Percentiles rank a stretch among this genome's conserved stretches.
These are phyloP conservation scores for Brachypalpus laphriformis DNA, from an alignment of 2,888 invertebrate genomes.

Conservation along the genomic window DNA sequence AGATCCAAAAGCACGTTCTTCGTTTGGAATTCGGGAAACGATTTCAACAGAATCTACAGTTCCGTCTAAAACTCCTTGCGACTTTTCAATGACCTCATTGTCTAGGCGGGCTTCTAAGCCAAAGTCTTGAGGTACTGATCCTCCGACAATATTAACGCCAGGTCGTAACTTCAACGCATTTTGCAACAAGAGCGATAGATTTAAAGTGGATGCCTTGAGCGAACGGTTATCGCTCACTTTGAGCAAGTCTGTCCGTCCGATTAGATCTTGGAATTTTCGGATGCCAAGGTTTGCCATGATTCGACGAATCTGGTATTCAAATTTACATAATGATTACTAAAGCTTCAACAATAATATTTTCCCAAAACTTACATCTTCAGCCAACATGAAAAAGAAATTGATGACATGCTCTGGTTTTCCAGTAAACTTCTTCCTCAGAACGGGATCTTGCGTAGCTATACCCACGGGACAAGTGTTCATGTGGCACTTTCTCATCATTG, in stretches of 20 bases:
- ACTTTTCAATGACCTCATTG: conserved; percentile 90
- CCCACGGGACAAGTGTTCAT: conserved; percentile 99
- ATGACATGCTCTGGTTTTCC: conserved; percentile 99
- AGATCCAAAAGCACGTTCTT: conserved; percentile 95
- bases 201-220: conserved; percentile 92
- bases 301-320: conserved; percentile 87
- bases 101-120: conserved; percentile 93
- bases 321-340: not conserved
- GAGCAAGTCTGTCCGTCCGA: conserved; percentile 95
- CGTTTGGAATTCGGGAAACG: conserved; percentile 92
- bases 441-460: conserved; percentile 98
- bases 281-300: conserved; percentile 97
- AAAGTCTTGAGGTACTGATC: conserved; percentile 92
- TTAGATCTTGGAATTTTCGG: conserved; percentile 92
- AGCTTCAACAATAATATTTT: not conserved
- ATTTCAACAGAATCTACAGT: conserved; percentile 87
- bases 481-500: conserved; percentile 99
- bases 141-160: conserved; percentile 94
- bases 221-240: conserved; percentile 89
- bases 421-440: conserved; percentile 96
- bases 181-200: conserved; percentile 93
- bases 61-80: conserved; percentile 90
- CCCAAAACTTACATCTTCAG: conserved; percentile 92
- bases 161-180: conserved; percentile 95
- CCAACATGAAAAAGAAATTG: conserved; percentile 98